Conservation (phyloP, 2,797 vertebrate species). For the Cynodonichthys magdalenae region DNA sequence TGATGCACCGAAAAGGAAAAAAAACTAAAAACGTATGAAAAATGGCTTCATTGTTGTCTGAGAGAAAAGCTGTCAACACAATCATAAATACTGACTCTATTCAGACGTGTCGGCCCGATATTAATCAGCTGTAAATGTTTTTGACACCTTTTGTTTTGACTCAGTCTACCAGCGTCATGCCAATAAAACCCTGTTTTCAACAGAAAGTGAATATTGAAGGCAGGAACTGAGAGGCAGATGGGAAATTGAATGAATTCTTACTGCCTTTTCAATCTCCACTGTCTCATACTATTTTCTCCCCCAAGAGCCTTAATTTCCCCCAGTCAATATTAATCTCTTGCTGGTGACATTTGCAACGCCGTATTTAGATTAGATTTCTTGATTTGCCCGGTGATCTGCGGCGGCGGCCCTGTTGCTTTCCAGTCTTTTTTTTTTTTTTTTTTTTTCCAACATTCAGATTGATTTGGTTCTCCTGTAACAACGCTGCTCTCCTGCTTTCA, state of each 20-base stretch:
- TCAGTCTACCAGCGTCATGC: conserved; percentile 14
- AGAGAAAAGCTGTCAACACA: not conserved
- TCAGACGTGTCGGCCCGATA: not conserved
- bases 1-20: not conserved
- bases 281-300: conserved; percentile 28
- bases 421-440: conserved; percentile 32
- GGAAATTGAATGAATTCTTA: conserved; percentile 50
- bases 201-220: conserved; percentile 29
- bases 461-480: conserved; percentile 10
- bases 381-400: conserved; percentile 37
- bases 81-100: not conserved
- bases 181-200: conserved; percentile 19
- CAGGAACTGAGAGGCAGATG: conserved; percentile 33
- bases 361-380: conserved; percentile 53
- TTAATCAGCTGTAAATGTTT: conserved; percentile 18
- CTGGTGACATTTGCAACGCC: conserved; percentile 49
- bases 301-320: conserved; percentile 51
- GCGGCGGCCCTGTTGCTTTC: conserved; percentile 5
- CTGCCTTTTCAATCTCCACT: conserved; percentile 45
- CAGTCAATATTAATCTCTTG: conserved; percentile 66
- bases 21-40: not conserved
- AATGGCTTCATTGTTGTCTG: conserved; percentile 8
- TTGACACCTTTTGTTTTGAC: conserved; percentile 17
- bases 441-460: conserved; percentile 27
- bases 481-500: not conserved